These are phyloP conservation scores for Listronotus bonariensis DNA, from an alignment of 1,140 invertebrate genomes.

Conservation along the genomic window DNA sequence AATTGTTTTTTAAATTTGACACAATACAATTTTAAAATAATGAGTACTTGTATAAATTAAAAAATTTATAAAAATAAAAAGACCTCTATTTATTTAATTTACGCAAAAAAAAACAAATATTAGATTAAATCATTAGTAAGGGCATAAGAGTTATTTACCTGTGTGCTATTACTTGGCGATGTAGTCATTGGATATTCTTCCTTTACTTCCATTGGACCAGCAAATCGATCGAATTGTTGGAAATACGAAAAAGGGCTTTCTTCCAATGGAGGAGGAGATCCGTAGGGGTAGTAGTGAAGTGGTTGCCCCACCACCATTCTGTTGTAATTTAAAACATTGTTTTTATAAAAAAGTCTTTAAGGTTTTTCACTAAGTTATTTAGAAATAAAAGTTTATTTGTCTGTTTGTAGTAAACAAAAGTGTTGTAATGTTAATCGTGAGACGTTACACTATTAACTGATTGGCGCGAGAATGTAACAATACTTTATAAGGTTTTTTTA, in stretches of 20 bases:
- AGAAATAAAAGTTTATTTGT: background rate
- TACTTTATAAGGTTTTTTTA: too few relatives aligned
- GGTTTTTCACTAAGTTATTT: background rate
- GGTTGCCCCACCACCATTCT: constrained; percentile 52
- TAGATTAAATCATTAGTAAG: too few relatives aligned
- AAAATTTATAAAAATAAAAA: too few relatives aligned
- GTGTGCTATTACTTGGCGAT: constrained; percentile 48
- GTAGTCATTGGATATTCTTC: constrained; percentile 46
- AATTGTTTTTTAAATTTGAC: too few relatives aligned
- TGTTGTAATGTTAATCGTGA: too few relatives aligned
- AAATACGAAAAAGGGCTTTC: constrained; percentile 36
- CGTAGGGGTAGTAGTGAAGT: constrained; percentile 45
- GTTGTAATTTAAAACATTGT: constrained; percentile 46
- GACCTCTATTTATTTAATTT: too few relatives aligned
- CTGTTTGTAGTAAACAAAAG: background rate
- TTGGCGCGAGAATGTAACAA: background rate
- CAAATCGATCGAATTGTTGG: constrained; percentile 32
- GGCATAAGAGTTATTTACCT: constrained; percentile 46
- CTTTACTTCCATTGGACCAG: constrained; percentile 32
- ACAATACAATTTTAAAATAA: too few relatives aligned
- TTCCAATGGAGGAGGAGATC: constrained; percentile 2
- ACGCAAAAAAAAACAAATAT: too few relatives aligned
- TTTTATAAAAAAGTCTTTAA: constrained; percentile 11
- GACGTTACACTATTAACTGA: background rate
- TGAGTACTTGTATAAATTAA: too few relatives aligned